phyloP scores from a whole-genome alignment of 1,140 invertebrate species.

The Pogonomyrmex barbatus region DNA sequence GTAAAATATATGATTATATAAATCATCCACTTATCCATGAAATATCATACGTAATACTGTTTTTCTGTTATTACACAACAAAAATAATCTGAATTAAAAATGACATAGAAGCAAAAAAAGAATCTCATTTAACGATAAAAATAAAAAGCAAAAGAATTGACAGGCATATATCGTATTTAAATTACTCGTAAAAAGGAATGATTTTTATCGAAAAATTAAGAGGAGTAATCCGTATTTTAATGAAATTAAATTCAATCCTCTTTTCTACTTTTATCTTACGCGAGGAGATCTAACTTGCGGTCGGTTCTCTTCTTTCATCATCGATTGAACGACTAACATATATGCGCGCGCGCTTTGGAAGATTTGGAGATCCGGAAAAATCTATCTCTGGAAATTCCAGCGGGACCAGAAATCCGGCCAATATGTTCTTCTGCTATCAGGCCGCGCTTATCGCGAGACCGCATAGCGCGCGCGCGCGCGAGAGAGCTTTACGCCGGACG shows the following conservation, averaged over 20 bases:
- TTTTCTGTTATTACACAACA: neutral
- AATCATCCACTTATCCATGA: neutral
- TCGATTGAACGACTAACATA: constrained; percentile 11
- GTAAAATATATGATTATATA: neutral
- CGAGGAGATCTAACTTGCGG: neutral
- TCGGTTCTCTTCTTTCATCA: neutral
- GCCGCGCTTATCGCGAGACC: constrained; percentile 56
- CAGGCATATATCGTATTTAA: neutral
- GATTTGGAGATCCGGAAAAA: constrained; percentile 25
- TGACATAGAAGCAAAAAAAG: neutral
- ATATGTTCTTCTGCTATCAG: constrained; percentile 62
- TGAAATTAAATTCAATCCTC: neutral
- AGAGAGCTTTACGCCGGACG: constrained; percentile 28
- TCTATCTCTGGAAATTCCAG: constrained; percentile 64
- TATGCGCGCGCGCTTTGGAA: constrained; percentile 1
- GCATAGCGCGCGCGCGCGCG: constrained; percentile 4
- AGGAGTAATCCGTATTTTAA: neutral
- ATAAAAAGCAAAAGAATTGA: neutral
- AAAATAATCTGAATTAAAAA: neutral
- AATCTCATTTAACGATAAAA: constrained; percentile 6
- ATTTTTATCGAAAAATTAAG: constrained; percentile 3
- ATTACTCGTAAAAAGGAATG: neutral
- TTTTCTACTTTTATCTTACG: neutral
- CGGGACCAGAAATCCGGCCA: constrained; percentile 65
- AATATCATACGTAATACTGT: neutral